Base-by-base conservation (phyloP, 2,113 vertebrate genomes). In the Muscicapa adusta region DNA sequence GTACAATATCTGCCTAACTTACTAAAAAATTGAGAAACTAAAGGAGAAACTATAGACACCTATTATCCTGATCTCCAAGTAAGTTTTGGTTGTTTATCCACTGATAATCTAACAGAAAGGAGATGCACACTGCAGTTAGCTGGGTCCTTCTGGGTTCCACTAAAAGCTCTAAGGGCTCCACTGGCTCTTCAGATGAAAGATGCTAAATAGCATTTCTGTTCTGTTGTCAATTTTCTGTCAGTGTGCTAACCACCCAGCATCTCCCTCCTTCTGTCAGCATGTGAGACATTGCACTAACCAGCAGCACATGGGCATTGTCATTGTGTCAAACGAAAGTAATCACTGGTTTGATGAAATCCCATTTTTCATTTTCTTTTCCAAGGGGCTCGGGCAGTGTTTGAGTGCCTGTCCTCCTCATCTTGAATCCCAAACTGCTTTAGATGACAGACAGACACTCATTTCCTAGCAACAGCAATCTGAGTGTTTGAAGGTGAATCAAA, bases 201-300 rank as follows among this genome's bases (percentile, higher is more conserved):
- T 76, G 29, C 34, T 91, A 80, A 85, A 62, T 18, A 62, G 33
- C 7, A 62, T 85, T 92, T 91, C 50, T 82, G 17, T 68, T 75
- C 90, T 72, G 47, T 34, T 91, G 56, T 91, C 85, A 88, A 42
- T 75, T 93, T 89, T 91, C 90, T 93, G 58, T 83, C 90, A 91
- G 77, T 81, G 70, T 87, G 73, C 53, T 92, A 95, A 85, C 81
- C 51, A 68, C 50, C 62, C 71, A 90, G 42, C n/a, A 47, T 54
- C 33, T 79, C 62, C 67, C 42, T 88, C 63, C 65, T 87, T 79
- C 88, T 85, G 63, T 93, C 92, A 93, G 54, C 56, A 8, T 36
- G 54, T 0, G 7, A 77, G 60, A 74, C 83, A 71, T 56, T 66
- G 40, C 2, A 1, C 42, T 94, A 96, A 93, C 51, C 58, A 93